Evolutionary conservation across 1,140 invertebrate species (phyloP).

Genomic region (Drosophila santomea): DNA sequence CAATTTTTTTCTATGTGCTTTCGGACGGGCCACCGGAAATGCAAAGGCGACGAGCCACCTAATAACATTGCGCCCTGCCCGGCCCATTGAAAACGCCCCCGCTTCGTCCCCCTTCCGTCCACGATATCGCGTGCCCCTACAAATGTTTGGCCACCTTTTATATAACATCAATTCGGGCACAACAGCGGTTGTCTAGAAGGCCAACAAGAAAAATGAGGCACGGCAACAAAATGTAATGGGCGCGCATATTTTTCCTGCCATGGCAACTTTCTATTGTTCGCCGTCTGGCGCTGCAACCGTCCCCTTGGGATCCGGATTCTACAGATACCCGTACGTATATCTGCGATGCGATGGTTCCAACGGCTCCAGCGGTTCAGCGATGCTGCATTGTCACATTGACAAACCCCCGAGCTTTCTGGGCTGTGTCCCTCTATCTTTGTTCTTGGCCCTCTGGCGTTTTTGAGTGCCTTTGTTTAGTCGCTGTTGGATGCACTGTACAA

Average conservation of each 20-base stretch:
- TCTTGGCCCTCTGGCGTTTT: constrained; percentile 57
- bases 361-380: constrained; percentile 28
- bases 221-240: constrained; percentile 58
- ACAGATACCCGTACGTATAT: constrained; percentile 35
- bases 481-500: constrained; percentile 17
- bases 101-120: constrained; percentile 7
- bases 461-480: constrained; percentile 65
- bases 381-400: constrained; percentile 73
- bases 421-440: constrained; percentile 47
- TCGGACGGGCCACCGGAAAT: constrained; percentile 55
- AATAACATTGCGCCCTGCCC: constrained; percentile 64
- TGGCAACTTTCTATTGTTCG: constrained; percentile 63
- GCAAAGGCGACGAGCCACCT: constrained; percentile 71
- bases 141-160: constrained; percentile 76
- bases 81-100: constrained; percentile 8
- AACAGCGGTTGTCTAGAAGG: constrained; percentile 52
- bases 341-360: constrained; percentile 15
- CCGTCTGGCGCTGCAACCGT: constrained; percentile 32
- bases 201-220: constrained; percentile 57
- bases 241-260: constrained; percentile 63
- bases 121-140: constrained; percentile 46
- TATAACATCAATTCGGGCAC: constrained; percentile 62
- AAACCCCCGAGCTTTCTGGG: constrained; percentile 40
- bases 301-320: constrained; percentile 26
- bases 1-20: constrained; percentile 2